Conservation (phyloP, 2,113 vertebrate species). For the Tetrax tetrax region DNA sequence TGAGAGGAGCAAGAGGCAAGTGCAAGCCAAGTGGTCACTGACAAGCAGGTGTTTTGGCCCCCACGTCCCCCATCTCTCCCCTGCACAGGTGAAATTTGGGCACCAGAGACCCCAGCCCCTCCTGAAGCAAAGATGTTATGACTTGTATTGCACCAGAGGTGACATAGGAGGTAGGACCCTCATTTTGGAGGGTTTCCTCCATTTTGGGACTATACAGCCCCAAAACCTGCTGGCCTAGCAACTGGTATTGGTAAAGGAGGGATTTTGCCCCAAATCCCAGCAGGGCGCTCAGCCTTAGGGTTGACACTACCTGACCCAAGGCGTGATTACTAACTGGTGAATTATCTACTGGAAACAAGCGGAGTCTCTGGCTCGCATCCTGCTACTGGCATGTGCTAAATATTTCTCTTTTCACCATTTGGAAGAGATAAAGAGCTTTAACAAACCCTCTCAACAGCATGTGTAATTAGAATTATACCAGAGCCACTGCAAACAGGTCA, state of each 20-base stretch:
- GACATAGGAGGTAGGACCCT: not conserved
- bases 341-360: not conserved
- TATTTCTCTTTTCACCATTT: not conserved
- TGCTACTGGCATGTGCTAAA: not conserved
- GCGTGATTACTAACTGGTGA: not conserved
- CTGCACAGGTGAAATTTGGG: not conserved
- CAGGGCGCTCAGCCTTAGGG: not conserved
- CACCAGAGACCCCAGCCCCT: not conserved
- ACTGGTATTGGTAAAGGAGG: not conserved
- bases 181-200: not conserved
- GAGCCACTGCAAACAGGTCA: not conserved
- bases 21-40: rapidly evolving
- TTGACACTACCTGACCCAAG: not conserved
- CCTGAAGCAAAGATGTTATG: not conserved
- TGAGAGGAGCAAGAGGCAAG: not conserved
- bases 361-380: not conserved
- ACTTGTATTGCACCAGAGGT: not conserved
- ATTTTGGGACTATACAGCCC: not conserved
- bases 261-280: not conserved
- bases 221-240: not conserved
- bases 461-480: not conserved
- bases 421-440: not conserved
- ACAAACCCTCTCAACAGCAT: not conserved
- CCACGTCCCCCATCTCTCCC: not conserved
- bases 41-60: rapidly evolving